These are phyloP conservation scores for Sceloporus undulatus DNA, from an alignment of 2,113 vertebrate species.

Conservation along the genomic window DNA sequence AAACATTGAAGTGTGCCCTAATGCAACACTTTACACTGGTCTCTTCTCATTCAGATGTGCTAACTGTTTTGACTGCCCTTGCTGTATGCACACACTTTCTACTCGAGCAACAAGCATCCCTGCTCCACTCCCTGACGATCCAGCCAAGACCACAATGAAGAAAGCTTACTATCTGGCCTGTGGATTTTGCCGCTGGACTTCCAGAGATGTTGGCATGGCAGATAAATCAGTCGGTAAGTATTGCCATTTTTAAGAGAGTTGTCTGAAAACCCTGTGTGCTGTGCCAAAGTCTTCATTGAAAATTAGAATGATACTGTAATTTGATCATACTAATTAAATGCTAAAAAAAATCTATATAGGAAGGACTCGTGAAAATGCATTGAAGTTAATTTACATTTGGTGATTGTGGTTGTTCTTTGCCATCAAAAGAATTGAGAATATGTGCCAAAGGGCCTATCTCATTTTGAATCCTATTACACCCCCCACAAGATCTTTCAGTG, in stretches of 20 bases:
- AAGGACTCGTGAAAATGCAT: not conserved
- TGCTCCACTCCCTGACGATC: conserved; percentile 93
- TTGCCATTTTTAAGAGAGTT: not conserved
- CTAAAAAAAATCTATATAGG: not conserved
- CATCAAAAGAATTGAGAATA: not conserved
- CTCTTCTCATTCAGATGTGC: conserved; percentile 84
- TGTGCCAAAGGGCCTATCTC: not conserved
- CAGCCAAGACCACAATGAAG: conserved; percentile 96
- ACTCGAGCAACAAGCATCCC: conserved; percentile 97
- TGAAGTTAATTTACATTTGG: not conserved
- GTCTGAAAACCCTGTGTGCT: accelerated
- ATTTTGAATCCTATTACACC: not conserved
- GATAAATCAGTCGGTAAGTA: conserved; percentile 97
- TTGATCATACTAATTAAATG: not conserved
- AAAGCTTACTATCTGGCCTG: conserved; percentile 98
- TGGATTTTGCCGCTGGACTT: conserved; percentile 98
- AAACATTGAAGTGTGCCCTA: not conserved
- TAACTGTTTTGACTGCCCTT: conserved; percentile 98
- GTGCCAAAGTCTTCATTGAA: accelerated
- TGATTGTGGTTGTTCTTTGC: not conserved
- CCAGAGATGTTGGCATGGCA: conserved; percentile 97
- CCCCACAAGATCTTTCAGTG: not conserved
- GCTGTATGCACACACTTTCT: conserved; percentile 98
- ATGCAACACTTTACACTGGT: not conserved
- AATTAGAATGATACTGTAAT: not conserved